phyloP scores from a whole-genome alignment of 2,888 invertebrate species.

The Branchellion lobata region DNA sequence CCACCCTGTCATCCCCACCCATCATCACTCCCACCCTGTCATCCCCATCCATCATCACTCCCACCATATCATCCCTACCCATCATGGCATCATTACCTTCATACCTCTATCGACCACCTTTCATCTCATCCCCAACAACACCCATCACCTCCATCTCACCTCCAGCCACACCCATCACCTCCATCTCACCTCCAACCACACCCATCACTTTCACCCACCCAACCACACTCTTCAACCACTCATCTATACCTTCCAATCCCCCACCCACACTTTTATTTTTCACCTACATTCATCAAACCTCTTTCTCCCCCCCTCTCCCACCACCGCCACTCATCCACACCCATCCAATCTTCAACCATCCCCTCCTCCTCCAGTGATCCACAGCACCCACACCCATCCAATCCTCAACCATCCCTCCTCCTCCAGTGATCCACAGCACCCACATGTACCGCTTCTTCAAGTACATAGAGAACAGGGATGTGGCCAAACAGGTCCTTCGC shows the following conservation, averaged over 20 bases:
- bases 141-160: too few species aligned
- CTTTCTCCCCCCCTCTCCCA: background rate
- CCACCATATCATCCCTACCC: too few species aligned
- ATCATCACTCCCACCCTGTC: too few species aligned
- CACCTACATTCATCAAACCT: background rate
- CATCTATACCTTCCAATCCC: background rate
- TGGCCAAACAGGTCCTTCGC: slow-evolving; percentile 97
- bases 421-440: slow-evolving; percentile 82
- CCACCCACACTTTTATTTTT: background rate
- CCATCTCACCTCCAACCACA: too few species aligned
- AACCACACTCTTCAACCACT: background rate
- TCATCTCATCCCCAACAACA: too few species aligned
- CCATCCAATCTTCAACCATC: background rate
- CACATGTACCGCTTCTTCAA: slow-evolving; percentile 97
- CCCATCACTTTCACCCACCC: background rate
- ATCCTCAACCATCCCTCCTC: background rate
- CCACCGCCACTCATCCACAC: background rate
- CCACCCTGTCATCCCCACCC: too few species aligned
- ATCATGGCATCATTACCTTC: too few species aligned
- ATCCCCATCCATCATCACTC: too few species aligned
- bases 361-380: background rate
- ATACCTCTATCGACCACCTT: too few species aligned
- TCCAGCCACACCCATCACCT: too few species aligned
- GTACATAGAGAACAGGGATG: slow-evolving; percentile 98
- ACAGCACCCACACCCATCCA: slow-evolving; percentile 57